These are phyloP conservation scores for Orius laevigatus DNA, from an alignment of 1,140 invertebrate species.

Conservation along the genomic window DNA sequence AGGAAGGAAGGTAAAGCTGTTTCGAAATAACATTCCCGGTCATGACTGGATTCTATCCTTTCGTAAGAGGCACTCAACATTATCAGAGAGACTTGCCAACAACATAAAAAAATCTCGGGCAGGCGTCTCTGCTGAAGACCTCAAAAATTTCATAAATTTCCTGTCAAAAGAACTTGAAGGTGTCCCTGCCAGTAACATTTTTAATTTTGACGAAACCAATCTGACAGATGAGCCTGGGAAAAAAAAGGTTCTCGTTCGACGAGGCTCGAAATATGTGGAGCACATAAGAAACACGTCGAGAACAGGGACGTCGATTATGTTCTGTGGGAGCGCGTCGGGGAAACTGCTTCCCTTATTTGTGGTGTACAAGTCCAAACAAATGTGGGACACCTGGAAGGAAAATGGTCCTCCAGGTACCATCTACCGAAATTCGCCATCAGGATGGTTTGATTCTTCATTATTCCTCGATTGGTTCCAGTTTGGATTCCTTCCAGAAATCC, in stretches of 20 bases:
- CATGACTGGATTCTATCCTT: constrained; percentile 22
- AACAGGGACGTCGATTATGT: constrained; percentile 16
- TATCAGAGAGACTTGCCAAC: constrained; percentile 19
- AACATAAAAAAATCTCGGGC: constrained; percentile 25
- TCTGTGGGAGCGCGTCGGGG: constrained; percentile 18
- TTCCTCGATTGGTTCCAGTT: constrained; percentile 16
- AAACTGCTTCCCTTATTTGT: constrained; percentile 24
- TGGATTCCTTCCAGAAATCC: constrained; percentile 7
- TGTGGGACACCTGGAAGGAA: constrained; percentile 25
- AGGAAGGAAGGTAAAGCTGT: constrained; percentile 10
- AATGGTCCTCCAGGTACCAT: constrained; percentile 22
- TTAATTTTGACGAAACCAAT: constrained; percentile 31
- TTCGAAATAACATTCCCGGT: constrained; percentile 24
- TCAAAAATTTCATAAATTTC: constrained; percentile 24
- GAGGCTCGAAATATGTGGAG: constrained; percentile 17
- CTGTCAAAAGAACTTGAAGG: constrained; percentile 21
- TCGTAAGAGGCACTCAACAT: constrained; percentile 20
- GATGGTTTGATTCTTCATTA: constrained; percentile 6
- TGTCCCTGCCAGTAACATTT: constrained; percentile 24
- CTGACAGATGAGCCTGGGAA: constrained; percentile 25
- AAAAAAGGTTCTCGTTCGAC: constrained; percentile 18
- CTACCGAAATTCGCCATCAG: constrained; percentile 2
- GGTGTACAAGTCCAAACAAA: constrained; percentile 26
- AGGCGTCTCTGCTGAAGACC: constrained; percentile 5
- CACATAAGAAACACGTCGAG: constrained; percentile 18